These are phyloP conservation scores for Tetramorium bicarinatum DNA, from an alignment of 2,888 invertebrate species.

Conservation along the genomic window DNA sequence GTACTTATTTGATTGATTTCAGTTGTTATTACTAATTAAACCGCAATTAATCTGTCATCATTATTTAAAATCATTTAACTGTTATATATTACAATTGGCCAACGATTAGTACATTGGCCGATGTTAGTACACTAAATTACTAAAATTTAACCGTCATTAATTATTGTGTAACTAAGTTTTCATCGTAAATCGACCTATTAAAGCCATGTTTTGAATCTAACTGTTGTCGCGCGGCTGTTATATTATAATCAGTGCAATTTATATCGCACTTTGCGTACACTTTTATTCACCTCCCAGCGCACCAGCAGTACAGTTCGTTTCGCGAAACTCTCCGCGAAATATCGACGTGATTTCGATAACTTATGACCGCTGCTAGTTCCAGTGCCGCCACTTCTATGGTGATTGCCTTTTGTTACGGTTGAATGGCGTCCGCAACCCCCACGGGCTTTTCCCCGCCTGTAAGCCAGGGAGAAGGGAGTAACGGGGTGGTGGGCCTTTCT, in stretches of 20 bases:
- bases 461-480: constrained; percentile 44
- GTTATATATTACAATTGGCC: background rate
- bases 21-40: constrained; percentile 11
- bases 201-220: constrained; percentile 6
- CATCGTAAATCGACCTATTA: background rate
- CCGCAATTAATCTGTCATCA: constrained; percentile 16
- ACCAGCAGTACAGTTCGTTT: constrained; percentile 37
- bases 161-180: constrained; percentile 29
- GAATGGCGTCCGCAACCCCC: constrained; percentile 75
- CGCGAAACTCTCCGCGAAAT: constrained; percentile 73
- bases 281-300: constrained; percentile 39
- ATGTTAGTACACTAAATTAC: constrained; percentile 12
- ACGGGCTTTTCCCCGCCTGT: constrained; percentile 50
- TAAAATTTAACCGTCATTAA: constrained; percentile 18
- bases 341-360: constrained; percentile 81
- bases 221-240: background rate
- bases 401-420: constrained; percentile 83
- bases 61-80: constrained; percentile 28
- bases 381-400: constrained; percentile 78
- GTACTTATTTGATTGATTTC: constrained; percentile 32
- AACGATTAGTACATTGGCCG: background rate
- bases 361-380: constrained; percentile 79
- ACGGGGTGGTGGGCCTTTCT: constrained; percentile 61
- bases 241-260: constrained; percentile 21
- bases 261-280: background rate